These are phyloP conservation scores for Argyra leucocephala DNA, from an alignment of 2,888 invertebrate genomes.

Conservation along the genomic window DNA sequence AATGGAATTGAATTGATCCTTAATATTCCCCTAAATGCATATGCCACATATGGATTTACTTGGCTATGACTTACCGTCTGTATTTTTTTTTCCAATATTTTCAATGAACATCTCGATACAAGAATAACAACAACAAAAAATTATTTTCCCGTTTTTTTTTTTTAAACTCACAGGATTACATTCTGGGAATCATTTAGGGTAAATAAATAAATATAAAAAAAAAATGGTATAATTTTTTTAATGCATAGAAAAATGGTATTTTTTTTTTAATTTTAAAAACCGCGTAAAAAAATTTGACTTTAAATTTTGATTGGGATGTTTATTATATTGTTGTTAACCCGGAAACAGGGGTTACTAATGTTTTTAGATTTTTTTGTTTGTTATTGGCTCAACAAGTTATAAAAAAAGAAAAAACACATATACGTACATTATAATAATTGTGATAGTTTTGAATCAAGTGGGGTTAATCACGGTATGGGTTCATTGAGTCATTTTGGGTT, in stretches of 20 bases:
- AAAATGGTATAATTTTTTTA: background rate
- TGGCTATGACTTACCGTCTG: background rate
- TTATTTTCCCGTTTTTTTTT: no score
- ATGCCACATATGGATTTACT: background rate
- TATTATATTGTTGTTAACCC: background rate
- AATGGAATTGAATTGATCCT: background rate
- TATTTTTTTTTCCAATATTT: background rate
- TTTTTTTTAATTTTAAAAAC: background rate
- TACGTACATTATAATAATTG: background rate
- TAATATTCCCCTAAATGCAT: background rate
- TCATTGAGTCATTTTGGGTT: no score
- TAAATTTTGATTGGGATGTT: background rate
- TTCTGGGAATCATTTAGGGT: background rate
- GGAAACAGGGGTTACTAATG: background rate
- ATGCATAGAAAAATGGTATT: no score
- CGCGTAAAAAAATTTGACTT: constrained; percentile 1
- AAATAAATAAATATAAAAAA: background rate
- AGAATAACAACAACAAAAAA: no score
- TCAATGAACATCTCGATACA: background rate
- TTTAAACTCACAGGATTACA: no score
- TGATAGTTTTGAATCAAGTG: constrained; percentile 14
- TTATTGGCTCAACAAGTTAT: background rate
- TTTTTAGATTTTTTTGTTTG: background rate
- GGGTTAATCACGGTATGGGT: constrained; percentile 17
- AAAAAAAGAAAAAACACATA: no score